These are phyloP conservation scores for Drosophila sp. DNA, from an alignment of 1,140 invertebrate genomes.

Conservation along the genomic window DNA sequence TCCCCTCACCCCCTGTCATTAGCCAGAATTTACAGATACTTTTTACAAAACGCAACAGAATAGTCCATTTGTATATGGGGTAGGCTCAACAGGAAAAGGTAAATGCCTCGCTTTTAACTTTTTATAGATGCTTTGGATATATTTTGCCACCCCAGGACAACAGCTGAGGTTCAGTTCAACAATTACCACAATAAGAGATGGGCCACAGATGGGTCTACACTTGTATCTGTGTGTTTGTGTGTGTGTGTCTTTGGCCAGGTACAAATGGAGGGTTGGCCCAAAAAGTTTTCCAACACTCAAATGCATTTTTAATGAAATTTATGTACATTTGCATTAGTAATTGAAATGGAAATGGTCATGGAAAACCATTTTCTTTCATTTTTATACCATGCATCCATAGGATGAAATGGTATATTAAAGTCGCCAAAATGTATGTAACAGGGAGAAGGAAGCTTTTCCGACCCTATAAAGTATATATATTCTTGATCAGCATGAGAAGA, in stretches of 20 bases:
- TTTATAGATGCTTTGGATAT: constrained; percentile 47
- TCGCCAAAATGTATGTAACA: too few species aligned
- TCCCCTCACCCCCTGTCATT: constrained; percentile 48
- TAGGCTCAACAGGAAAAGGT: constrained; percentile 44
- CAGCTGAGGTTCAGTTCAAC: constrained; percentile 26
- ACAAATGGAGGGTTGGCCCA: constrained; percentile 45
- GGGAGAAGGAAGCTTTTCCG: too few species aligned
- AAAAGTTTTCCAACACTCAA: constrained; percentile 40
- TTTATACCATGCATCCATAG: too few species aligned
- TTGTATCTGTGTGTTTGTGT: neutral
- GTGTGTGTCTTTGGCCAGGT: constrained; percentile 18
- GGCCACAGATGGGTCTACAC: constrained; percentile 5
- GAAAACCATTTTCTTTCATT: neutral
- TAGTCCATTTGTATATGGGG: constrained; percentile 45
- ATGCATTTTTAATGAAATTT: constrained; percentile 80
- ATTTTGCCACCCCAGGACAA: constrained; percentile 18
- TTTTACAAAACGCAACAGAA: constrained; percentile 53
- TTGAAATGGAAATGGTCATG: constrained; percentile 31
- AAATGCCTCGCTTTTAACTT: constrained; percentile 54
- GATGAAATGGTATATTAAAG: too few species aligned
- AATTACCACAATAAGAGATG: constrained; percentile 23
- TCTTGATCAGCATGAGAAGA: too few species aligned
- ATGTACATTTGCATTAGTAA: constrained; percentile 62
- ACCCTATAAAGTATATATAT: too few species aligned
- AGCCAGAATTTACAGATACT: constrained; percentile 66